Evolutionary conservation across 2,797 vertebrate species (phyloP).

Genomic region (Paguma larvata): DNA sequence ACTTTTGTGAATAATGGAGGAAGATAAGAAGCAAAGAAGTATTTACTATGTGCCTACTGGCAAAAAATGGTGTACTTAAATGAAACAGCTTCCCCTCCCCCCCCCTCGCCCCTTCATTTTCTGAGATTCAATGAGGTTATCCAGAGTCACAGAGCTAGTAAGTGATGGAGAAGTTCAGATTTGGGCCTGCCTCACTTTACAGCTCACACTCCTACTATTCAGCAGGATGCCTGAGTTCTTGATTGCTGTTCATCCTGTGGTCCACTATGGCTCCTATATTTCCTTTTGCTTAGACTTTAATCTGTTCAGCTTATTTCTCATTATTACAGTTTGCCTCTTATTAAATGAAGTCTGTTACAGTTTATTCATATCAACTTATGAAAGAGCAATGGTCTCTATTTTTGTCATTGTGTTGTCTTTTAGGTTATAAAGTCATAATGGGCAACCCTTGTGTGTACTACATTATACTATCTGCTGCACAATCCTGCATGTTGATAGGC

Average conservation of each 20-base stretch:
- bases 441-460: background rate
- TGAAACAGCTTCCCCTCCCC: background rate
- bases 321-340: background rate
- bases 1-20: background rate
- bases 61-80: background rate
- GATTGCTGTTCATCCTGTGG: background rate
- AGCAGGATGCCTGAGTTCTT: background rate
- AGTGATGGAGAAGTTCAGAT: background rate
- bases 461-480: background rate
- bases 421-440: background rate
- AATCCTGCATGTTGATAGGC: background rate
- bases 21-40: background rate
- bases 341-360: background rate
- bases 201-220: background rate
- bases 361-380: background rate
- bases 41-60: background rate
- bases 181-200: background rate
- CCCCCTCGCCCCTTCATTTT: background rate
- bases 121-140: background rate
- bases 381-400: background rate
- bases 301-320: background rate
- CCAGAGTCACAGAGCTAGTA: background rate
- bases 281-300: background rate
- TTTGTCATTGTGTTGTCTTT: background rate
- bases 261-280: background rate